Evolutionary conservation across 2,113 vertebrate genomes (phyloP), one percentile per base, ranked within the genome.

Genomic region (mouse (Mus musculus)): DNA sequence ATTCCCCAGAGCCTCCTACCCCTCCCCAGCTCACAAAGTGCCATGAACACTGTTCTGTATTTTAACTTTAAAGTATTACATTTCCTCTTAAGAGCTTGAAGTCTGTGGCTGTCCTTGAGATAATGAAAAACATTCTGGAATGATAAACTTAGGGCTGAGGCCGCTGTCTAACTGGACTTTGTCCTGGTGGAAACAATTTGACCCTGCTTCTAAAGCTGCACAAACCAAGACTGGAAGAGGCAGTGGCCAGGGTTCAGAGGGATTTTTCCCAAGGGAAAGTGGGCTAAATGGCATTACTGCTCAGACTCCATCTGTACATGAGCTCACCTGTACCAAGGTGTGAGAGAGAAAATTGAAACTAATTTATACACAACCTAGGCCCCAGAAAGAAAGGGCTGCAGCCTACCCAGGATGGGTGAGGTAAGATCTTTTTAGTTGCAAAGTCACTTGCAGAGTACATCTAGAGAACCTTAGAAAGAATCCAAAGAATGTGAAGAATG

Each of bases 41-140:
- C n/a, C 82, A 19, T 6, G 11, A 88, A 26, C 11, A 16, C 28
- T 54, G 46, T 82, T 76, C 69, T 13, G 8, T 81, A 30, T 72
- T 72, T 93, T 56, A n/a, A 63, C 69, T 88, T 85, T 93, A 73
- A 94, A 69, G 13, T 6, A 67, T 36, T 91, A 69, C 46, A 46
- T 46, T 92, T 94, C 59, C 6, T 49, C 76, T 73, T 16, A 46
- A 46, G 4, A 73, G 65, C 76, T 30, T 52, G 30, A 94, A 2
- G 56, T 77, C 87, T 69, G n/a, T n/a, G 54, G 65, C 85, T 87
- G 63, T 65, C 30, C 6, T 49, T 89, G 56, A 88, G 63, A 94
- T 77, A 49, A 96, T 2, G 12, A 11, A 90, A 96, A 94, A 33
- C 13, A 92, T 75, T 16, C 49, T 84, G 49, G 13, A 72, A 33